phyloP scores from a whole-genome alignment of 2,888 invertebrate genomes.

The Lissonota sp. region DNA sequence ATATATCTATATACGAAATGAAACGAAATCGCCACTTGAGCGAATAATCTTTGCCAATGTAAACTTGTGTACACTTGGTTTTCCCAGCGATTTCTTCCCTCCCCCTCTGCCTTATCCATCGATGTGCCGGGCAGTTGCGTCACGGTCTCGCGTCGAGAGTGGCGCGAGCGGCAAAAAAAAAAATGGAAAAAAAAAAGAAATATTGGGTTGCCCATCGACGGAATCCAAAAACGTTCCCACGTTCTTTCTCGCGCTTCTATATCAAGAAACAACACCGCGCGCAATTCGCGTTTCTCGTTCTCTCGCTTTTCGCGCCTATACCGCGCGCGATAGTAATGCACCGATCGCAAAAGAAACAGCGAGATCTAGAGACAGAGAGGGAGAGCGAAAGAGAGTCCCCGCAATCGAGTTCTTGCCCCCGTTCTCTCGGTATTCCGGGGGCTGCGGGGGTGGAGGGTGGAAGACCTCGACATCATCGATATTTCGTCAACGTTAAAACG shows the following conservation, averaged over 20 bases:
- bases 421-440: constrained; percentile 15
- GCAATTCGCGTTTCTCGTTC: constrained; percentile 71
- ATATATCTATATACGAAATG: background rate
- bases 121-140: constrained; percentile 55
- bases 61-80: constrained; percentile 32
- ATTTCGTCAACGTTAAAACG: constrained; percentile 65
- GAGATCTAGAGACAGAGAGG: constrained; percentile 19
- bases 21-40: no score
- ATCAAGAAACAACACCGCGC: constrained; percentile 63
- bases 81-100: constrained; percentile 52
- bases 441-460: constrained; percentile 23
- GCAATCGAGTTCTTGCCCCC: constrained; percentile 59
- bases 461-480: constrained; percentile 64
- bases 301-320: constrained; percentile 54
- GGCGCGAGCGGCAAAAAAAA: constrained; percentile 42
- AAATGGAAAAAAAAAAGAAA: constrained; percentile 58
- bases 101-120: background rate
- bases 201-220: constrained; percentile 62
- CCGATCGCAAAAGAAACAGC: constrained; percentile 32
- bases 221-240: constrained; percentile 69
- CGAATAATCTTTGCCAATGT: constrained; percentile 8
- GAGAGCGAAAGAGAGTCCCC: constrained; percentile 40
- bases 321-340: constrained; percentile 25
- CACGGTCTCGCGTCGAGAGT: constrained; percentile 51
- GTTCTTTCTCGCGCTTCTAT: constrained; percentile 58